These are phyloP conservation scores for Spinus pinus DNA, from an alignment of 2,797 vertebrate genomes.

Conservation along the genomic window DNA sequence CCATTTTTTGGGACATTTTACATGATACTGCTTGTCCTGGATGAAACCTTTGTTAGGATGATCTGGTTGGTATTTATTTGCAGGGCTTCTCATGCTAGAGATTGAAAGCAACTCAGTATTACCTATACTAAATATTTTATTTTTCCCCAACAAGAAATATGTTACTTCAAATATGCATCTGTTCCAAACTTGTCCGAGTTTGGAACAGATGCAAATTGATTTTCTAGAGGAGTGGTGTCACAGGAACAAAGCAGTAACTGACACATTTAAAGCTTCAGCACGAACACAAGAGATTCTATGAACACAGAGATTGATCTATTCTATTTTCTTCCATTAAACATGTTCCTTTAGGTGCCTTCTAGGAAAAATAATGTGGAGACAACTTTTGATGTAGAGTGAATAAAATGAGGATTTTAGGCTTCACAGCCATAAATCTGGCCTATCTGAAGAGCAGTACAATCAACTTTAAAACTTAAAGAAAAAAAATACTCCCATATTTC, in stretches of 20 bases:
- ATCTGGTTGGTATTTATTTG: not conserved
- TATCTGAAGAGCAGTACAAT: not conserved
- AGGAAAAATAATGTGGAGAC: not conserved
- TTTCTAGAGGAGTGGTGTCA: not conserved
- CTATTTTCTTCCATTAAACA: not conserved
- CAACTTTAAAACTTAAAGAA: not conserved
- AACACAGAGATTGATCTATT: not conserved
- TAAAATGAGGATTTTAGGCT: not conserved
- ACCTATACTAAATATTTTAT: not conserved
- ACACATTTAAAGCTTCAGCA: not conserved
- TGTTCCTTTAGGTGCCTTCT: not conserved
- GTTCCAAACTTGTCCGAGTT: not conserved
- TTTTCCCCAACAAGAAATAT: not conserved
- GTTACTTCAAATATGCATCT: not conserved
- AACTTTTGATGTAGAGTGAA: not conserved
- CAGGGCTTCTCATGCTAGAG: not conserved
- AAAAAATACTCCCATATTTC: not conserved
- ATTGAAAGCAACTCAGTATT: not conserved
- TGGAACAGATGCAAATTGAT: not conserved
- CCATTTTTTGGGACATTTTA: not conserved
- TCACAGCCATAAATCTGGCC: not conserved
- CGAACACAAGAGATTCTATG: not conserved
- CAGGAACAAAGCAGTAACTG: not conserved
- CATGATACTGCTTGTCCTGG: not conserved
- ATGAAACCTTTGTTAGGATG: not conserved